Base-by-base conservation (phyloP, 2,113 vertebrate species). In the Elachura formosa region DNA sequence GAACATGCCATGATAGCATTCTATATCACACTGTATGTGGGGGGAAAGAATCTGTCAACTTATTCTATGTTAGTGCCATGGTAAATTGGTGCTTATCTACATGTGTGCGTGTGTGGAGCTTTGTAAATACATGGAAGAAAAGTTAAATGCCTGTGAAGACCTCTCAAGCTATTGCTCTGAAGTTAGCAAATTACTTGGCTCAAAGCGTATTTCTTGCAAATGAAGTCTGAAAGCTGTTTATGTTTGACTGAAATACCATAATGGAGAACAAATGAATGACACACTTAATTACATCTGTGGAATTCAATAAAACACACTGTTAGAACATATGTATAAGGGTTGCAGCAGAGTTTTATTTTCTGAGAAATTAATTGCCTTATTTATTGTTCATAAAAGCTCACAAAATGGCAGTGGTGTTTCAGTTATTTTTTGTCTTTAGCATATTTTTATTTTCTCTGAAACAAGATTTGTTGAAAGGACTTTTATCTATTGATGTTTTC, bases 211-310 rank as follows among this genome's bases (percentile, higher is more conserved):
- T 90, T 78, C 74, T 90, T 87, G 67, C 41, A 94, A 89, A 87
- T 85, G 21, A 84, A 74, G 51, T 87, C 81, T 86, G 79, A 89
- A 96, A 86, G 85, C 85, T 79, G 72, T 94, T 97, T 86, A 78
- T 85, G 76, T 95, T 96, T 92, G 77, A 91, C 77, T 94, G 87
- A 93, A 89, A 87, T 59, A 75, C 61, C 77, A 71, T 69, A 79
- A 92, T 67, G 38, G 71, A 94, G 86, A 93, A 91, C 89, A 96
- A 95, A 92, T 93, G 74, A 96, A 80, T 90, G 90, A 75, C 88
- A 90, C 77, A 58, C 87, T 94, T 96, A 94, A 94, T 94, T 96
- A 92, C 85, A 80, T 89, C 72, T 83, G 81, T 89, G 59, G 79
- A 87, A 89, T 95, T 92, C 90, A 96, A 93, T 85, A 92, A 92